Evolutionary conservation across 2,888 invertebrate genomes (phyloP).

Genomic region (Lithophane ornitopus): DNA sequence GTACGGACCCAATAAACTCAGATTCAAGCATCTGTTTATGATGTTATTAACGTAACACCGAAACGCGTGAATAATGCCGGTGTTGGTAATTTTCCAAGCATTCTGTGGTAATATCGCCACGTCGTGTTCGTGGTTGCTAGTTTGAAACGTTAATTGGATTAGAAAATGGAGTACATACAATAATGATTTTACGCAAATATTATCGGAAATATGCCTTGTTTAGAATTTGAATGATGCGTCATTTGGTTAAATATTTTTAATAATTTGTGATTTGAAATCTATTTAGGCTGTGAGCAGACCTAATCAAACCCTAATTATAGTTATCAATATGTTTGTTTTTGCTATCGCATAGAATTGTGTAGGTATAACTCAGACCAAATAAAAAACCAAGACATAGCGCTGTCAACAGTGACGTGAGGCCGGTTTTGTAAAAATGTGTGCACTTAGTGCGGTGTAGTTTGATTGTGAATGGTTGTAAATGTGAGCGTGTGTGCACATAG

Average conservation of each 20-base stretch:
- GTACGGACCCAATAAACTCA: not conserved
- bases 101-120: conserved; percentile 21
- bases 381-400: too few species aligned
- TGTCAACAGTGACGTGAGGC: too few species aligned
- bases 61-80: conserved; percentile 8
- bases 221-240: not conserved
- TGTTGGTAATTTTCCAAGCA: conserved; percentile 7
- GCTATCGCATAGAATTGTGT: too few species aligned
- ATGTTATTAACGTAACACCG: conserved; percentile 6
- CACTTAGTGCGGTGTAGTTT: too few species aligned
- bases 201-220: conserved; percentile 15
- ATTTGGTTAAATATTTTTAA: conserved; percentile 3
- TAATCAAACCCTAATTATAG: not conserved
- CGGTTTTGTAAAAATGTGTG: too few species aligned
- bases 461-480: too few species aligned
- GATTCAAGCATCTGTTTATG: conserved; percentile 1
- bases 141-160: conserved; percentile 27
- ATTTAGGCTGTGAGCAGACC: not conserved
- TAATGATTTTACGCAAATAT: conserved; percentile 4
- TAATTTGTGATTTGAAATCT: conserved; percentile 12
- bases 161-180: conserved; percentile 11
- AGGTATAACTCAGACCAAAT: too few species aligned
- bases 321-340: not conserved
- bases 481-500: too few species aligned
- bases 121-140: conserved; percentile 5